Evolutionary conservation across 2,888 invertebrate genomes (phyloP).

Genomic region (Tetragonisca angustula): DNA sequence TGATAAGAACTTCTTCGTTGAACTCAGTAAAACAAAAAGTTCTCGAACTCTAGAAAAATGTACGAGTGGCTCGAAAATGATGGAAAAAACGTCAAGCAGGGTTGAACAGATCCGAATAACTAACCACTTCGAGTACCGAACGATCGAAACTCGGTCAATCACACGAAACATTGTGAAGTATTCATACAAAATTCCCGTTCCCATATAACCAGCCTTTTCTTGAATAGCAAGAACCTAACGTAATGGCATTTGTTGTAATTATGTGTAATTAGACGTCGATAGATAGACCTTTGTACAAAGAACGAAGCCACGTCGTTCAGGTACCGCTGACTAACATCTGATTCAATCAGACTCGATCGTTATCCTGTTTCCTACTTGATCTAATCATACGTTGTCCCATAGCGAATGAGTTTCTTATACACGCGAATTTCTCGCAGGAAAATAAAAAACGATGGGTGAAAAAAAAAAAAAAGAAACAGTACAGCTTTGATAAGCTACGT

Average conservation of each 20-base stretch:
- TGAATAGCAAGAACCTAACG: not conserved
- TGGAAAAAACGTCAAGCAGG: too few species aligned
- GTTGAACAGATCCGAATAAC: too few species aligned
- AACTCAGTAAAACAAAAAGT: too few species aligned
- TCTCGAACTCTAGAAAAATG: too few species aligned
- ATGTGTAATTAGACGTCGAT: not conserved
- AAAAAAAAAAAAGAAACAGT: not conserved
- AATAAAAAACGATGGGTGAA: not conserved
- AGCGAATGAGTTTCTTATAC: too few species aligned
- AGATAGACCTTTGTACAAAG: not conserved
- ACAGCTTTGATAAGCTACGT: not conserved
- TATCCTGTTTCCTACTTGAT: not conserved
- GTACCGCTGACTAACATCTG: not conserved
- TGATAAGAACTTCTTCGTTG: too few species aligned
- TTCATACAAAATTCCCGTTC: too few species aligned
- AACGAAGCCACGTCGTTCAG: not conserved
- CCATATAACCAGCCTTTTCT: not conserved
- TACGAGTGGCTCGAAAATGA: too few species aligned
- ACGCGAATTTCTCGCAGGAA: not conserved
- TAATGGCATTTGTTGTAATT: not conserved
- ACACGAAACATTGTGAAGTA: not conserved
- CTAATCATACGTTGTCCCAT: not conserved
- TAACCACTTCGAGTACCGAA: too few species aligned
- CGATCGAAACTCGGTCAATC: too few species aligned
- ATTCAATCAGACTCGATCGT: not conserved